These are phyloP conservation scores for Callipepla squamata DNA, from an alignment of 2,113 vertebrate species.

Conservation along the genomic window DNA sequence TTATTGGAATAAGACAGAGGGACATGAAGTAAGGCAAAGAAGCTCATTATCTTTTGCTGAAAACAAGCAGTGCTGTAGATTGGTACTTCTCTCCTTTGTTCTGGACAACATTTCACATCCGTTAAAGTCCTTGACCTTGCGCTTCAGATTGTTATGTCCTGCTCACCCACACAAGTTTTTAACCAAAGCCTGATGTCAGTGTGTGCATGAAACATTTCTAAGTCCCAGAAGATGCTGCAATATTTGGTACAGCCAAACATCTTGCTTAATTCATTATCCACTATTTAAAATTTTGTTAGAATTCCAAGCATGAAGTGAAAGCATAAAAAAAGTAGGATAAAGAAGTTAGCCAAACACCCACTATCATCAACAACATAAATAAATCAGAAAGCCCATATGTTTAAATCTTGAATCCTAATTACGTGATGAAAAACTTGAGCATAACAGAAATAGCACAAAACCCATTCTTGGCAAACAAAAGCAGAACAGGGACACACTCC, in stretches of 20 bases:
- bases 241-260: constrained; percentile 55
- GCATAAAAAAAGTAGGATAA: constrained; percentile 30
- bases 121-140: not conserved
- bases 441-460: constrained; percentile 11
- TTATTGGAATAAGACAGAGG: not conserved
- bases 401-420: constrained; percentile 38
- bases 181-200: not conserved
- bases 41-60: not conserved
- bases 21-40: not conserved
- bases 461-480: not conserved
- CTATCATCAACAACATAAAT: constrained; percentile 53
- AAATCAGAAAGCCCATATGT: constrained; percentile 59
- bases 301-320: constrained; percentile 50
- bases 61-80: not conserved
- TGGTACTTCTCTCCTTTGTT: not conserved
- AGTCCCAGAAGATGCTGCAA: constrained; percentile 10
- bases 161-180: not conserved
- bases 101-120: not conserved
- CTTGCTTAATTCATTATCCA: constrained; percentile 68
- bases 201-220: not conserved
- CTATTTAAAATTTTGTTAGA: constrained; percentile 43
- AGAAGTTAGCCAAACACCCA: constrained; percentile 41
- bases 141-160: not conserved
- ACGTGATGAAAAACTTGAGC: not conserved
- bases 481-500: not conserved